Conservation (phyloP, 2,888 invertebrate species). For the Eristalis arbustorum region DNA sequence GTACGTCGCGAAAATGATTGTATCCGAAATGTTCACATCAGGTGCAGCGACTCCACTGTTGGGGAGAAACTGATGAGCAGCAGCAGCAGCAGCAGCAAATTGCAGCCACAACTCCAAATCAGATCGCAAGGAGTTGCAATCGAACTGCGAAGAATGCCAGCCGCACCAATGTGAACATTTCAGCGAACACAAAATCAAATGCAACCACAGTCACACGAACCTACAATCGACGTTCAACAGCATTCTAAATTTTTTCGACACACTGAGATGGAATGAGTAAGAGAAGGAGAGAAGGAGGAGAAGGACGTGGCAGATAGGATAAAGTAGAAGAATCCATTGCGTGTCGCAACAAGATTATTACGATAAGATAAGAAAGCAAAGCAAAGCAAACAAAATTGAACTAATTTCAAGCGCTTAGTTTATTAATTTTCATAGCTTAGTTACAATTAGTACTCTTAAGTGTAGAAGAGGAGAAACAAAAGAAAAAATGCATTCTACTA, state of each 20-base stretch:
- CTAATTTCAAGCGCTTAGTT: constrained; percentile 54
- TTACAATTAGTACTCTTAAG: constrained; percentile 39
- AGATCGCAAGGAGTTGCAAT: constrained; percentile 56
- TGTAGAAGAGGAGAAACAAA: constrained; percentile 40
- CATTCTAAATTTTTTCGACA: constrained; percentile 75
- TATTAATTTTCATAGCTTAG: constrained; percentile 61
- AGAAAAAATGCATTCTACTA: constrained; percentile 28
- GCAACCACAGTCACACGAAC: constrained; percentile 74
- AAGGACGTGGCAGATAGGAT: no score
- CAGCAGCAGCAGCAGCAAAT: constrained; percentile 68
- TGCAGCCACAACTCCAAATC: constrained; percentile 64
- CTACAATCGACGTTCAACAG: constrained; percentile 79
- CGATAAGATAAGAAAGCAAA: background rate
- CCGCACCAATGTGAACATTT: constrained; percentile 71
- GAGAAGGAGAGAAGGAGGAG: background rate
- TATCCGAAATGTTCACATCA: constrained; percentile 81
- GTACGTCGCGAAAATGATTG: constrained; percentile 82
- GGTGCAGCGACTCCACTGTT: constrained; percentile 75
- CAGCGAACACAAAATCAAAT: constrained; percentile 75
- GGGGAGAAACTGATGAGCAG: constrained; percentile 58
- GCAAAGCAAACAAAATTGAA: constrained; percentile 53
- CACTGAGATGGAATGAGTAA: background rate
- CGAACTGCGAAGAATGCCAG: constrained; percentile 71
- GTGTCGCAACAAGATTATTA: constrained; percentile 29
- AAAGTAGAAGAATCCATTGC: background rate